Evolutionary conservation across 2,888 invertebrate species (phyloP).

Genomic region (Allygus modestus): DNA sequence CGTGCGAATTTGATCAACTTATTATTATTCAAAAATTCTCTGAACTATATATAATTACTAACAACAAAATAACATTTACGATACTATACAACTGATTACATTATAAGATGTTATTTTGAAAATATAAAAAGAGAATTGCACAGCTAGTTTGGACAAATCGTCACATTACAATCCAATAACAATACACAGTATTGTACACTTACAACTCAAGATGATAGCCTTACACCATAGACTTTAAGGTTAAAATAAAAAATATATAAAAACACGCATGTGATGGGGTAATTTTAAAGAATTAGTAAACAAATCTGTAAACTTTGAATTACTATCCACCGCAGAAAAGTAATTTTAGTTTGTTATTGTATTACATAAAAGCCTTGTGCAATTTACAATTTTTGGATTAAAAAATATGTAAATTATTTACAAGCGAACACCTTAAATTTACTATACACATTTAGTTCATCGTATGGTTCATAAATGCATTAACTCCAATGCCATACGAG

Average conservation of each 20-base stretch:
- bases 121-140: constrained; percentile 44
- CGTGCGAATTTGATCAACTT: constrained; percentile 33
- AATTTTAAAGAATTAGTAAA: constrained; percentile 53
- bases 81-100: constrained; percentile 51
- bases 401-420: constrained; percentile 47
- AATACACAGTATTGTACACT: constrained; percentile 67
- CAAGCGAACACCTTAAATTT: constrained; percentile 29
- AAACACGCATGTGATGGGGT: constrained; percentile 3
- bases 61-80: constrained; percentile 53
- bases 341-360: constrained; percentile 39
- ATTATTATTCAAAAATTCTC: constrained; percentile 53
- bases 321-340: constrained; percentile 9
- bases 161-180: constrained; percentile 62
- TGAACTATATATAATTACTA: constrained; percentile 53
- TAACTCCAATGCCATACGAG: background rate
- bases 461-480: background rate
- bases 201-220: constrained; percentile 51
- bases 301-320: constrained; percentile 8
- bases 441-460: constrained; percentile 20
- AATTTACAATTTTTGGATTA: constrained; percentile 33
- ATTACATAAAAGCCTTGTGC: constrained; percentile 48
- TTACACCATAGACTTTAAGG: constrained; percentile 21
- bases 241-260: background rate
- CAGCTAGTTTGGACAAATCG: constrained; percentile 61
- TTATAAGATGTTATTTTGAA: constrained; percentile 5